Evolutionary conservation across 1,140 invertebrate genomes (phyloP), one percentile per base, ranked within the genome.

Genomic region (Cryptotermes secundus): DNA sequence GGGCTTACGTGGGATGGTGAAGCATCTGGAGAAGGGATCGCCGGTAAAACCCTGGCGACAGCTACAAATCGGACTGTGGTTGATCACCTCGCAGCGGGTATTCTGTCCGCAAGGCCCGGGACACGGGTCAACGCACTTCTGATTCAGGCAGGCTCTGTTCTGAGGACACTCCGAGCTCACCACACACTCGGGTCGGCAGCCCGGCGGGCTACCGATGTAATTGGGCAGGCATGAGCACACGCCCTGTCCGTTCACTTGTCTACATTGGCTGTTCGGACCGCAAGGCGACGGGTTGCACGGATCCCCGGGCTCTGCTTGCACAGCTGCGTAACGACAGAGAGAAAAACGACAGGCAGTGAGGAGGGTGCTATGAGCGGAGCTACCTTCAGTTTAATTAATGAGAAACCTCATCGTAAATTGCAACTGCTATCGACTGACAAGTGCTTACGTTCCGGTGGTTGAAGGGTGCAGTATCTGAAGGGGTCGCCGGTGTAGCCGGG

Each of bases 91-190:
- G 85, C 89, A 90, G 36, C 86, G 83, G 36, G 89, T 87, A 19
- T 88, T 86, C 84, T 45, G 85, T 26, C 90, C 90, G 87, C 90
- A 91, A 36, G 91, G 89, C 85, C 92, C 91, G 31, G 91, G 89
- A 86, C 94, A 94, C n/a, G 94, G 93, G 87, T 93, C 91, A n/a
- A 88, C 88, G 88, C 94, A 95, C 90, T 93, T 93, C 85, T 92
- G 90, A 87, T 92, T 92, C 36, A 93, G 89, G 88, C 94, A 95
- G 31, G 93, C 88, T 80, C 84, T 86, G 59, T 86, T 86, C 82
- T 86, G 85, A 34, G 88, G 87, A 84, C 89, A 89, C 79, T 89
- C 89, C 31, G 87, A 87, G 85, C 88, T 89, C 3, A 87, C 83
- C 19, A 88, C 86, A 82, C 89, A 90, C 81, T 89, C 88, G 0